Conservation (phyloP, 2,113 vertebrate species). For the Pterocles gutturalis region DNA sequence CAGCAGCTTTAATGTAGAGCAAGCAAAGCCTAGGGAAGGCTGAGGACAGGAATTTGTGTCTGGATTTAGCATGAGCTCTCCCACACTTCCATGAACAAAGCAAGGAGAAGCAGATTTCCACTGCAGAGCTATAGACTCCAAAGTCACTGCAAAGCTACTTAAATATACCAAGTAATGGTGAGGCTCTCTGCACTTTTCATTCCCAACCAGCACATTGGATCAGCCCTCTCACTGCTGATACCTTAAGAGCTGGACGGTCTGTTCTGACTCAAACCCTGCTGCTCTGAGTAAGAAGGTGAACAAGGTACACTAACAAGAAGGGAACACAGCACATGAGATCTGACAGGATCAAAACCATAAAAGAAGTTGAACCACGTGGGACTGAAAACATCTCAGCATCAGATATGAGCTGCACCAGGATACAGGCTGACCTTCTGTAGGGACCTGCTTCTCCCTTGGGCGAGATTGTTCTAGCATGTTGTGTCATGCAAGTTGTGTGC, state of each 20-base stretch:
- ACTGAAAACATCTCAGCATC: background rate
- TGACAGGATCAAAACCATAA: background rate
- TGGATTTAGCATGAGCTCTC: background rate
- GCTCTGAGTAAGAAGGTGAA: background rate
- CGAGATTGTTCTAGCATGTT: accelerated
- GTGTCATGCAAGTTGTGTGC: background rate
- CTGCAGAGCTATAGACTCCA: background rate
- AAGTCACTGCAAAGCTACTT: background rate
- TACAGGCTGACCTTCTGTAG: background rate
- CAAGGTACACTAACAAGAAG: background rate
- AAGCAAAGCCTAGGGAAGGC: background rate
- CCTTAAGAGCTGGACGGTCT: background rate
- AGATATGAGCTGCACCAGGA: background rate
- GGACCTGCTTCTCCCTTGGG: background rate
- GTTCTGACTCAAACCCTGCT: background rate
- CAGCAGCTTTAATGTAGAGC: background rate
- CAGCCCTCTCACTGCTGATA: background rate
- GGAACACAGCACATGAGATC: background rate
- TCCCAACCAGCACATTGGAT: accelerated
- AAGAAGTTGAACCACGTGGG: accelerated
- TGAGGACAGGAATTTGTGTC: accelerated
- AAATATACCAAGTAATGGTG: background rate
- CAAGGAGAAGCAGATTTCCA: background rate
- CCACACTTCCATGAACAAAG: background rate
- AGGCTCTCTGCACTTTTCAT: background rate